Conservation (phyloP, 1,140 invertebrate genomes). For the Probaryconus sp. region DNA sequence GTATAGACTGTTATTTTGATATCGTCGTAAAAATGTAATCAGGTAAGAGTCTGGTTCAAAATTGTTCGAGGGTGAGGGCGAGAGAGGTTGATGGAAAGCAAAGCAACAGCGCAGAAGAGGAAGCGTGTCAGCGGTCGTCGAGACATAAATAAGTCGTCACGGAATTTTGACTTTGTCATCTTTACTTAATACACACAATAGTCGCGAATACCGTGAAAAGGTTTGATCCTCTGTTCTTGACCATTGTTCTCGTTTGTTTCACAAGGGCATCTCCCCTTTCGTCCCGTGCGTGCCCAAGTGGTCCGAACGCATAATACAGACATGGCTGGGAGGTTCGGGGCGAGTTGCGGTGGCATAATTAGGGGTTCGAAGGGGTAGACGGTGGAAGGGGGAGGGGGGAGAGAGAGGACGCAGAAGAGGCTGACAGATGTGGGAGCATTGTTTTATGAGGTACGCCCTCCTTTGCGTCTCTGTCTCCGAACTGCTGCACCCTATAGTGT, state of each 20-base stretch:
- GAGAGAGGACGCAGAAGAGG: conserved; percentile 76
- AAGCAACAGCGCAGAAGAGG: no score
- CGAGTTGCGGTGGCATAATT: conserved; percentile 76
- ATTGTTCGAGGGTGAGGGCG: no score
- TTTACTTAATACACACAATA: conserved; percentile 40
- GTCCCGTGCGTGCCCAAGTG: conserved; percentile 78
- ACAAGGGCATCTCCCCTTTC: conserved; percentile 69
- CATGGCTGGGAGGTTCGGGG: conserved; percentile 63
- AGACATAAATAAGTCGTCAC: no score
- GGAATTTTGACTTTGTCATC: conserved; percentile 23
- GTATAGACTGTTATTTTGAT: no score
- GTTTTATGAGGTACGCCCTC: conserved; percentile 76
- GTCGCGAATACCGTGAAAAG: conserved; percentile 64
- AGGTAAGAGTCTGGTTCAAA: no score
- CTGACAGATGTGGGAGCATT: conserved; percentile 80
- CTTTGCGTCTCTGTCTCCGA: conserved; percentile 58
- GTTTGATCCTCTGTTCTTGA: conserved; percentile 72
- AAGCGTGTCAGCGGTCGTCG: no score
- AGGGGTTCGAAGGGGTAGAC: conserved; percentile 75
- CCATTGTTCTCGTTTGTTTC: conserved; percentile 73
- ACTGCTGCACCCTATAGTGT: conserved; percentile 55
- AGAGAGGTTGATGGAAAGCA: no score
- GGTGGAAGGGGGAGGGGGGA: conserved; percentile 58
- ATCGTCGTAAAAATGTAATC: no score
- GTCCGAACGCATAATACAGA: conserved; percentile 76